Conservation (phyloP, 2,113 vertebrate genomes). For the Chlamydotis undulata region DNA sequence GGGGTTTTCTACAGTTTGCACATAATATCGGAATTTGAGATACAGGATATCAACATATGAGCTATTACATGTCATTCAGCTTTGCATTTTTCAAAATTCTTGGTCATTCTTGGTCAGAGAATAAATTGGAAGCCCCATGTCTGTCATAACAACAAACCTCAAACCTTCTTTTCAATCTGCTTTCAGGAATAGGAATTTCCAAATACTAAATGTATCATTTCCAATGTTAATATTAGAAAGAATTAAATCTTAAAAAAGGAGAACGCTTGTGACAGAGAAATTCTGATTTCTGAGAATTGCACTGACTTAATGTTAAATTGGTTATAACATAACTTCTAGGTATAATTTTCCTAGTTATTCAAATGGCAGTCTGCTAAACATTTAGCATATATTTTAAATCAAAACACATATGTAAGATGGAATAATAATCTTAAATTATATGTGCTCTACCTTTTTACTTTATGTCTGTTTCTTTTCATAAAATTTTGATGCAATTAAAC, state of each 20-base stretch:
- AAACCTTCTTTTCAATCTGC: background rate
- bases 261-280: background rate
- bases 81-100: background rate
- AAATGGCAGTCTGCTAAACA: background rate
- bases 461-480: background rate
- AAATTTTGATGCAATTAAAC: constrained; percentile 19
- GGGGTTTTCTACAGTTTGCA: background rate
- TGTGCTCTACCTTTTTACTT: background rate
- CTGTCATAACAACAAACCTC: background rate
- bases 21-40: background rate
- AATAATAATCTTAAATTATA: background rate
- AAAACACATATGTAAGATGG: background rate
- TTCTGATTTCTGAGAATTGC: background rate
- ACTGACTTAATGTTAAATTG: background rate
- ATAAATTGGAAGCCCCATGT: background rate
- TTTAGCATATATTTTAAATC: background rate
- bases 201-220: background rate
- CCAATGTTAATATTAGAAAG: background rate
- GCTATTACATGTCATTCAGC: background rate
- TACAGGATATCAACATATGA: background rate
- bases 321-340: background rate
- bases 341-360: background rate
- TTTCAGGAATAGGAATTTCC: background rate
- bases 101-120: background rate
- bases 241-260: background rate